Evolutionary conservation across 1,140 invertebrate species (phyloP), one percentile per base, ranked within the genome.

Genomic region (Ditylenchus dipsaci): DNA sequence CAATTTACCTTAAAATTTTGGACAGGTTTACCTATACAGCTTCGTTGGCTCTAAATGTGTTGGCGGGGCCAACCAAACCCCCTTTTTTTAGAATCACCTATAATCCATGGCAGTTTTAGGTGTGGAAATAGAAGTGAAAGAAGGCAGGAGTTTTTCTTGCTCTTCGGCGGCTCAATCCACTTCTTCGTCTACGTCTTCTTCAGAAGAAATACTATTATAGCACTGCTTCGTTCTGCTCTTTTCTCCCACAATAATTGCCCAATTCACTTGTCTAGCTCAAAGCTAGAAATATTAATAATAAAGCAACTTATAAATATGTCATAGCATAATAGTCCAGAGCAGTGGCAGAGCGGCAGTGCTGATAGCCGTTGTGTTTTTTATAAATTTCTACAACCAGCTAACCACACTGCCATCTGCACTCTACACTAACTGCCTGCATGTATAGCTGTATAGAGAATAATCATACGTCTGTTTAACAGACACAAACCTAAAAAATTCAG

Each of bases 361-460:
- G 63, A 65, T 65, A 65, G 63, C 63, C 61, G 63, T 65, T 65
- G 63, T 65, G n/a, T 65, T 19, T 19, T 61, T n/a, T 8, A 61
- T 61, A 26, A 7, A 65, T 65, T 62, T 56, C 33, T 38, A 65
- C 63, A 65, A 65, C 63, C 63, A 65, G 63, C 63, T 65, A 65
- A 65, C 63, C 63, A 65, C 63, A 65, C 63, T 65, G 63, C 63
- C 63, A 65, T 38, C 42, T 65, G 29, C 29, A 53, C 49, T 38
- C 42, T 65, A 8, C 29, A 53, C 49, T 7, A 19, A 26, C 49
- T 21, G 23, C 49, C 49, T 38, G 33, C 33, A 5, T 38, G 33
- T 38, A 3, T 38, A 11, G 3, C 33, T 11, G 3, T 11, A n/a
- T n/a, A n/a, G n/a, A n/a, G n/a, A n/a, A n/a, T n/a, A 38, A 38